A percentile compares a stretch with the other conserved stretches of the same genome.
phyloP scores from a whole-genome alignment of 2,113 vertebrate species.

The western clawed frog (Xenopus tropicalis) region DNA sequence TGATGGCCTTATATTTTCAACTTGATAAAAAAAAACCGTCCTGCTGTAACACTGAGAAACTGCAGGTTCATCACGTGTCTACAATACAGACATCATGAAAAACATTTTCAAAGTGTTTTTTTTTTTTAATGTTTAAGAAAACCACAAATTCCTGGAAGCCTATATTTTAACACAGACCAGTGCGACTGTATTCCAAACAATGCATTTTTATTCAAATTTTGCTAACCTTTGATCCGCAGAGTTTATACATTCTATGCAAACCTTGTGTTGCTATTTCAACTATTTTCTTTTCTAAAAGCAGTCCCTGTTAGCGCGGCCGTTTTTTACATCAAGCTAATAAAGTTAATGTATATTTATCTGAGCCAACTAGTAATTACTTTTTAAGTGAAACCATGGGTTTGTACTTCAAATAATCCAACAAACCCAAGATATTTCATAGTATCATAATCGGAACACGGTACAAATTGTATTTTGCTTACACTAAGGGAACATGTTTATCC shows the following conservation, averaged over 20 bases:
- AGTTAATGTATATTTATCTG: constrained; percentile 31
- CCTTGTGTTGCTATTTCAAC: constrained; percentile 63
- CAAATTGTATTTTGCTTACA: neutral
- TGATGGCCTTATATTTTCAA: too few species aligned
- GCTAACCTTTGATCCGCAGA: constrained; percentile 67
- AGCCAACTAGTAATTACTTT: constrained; percentile 51
- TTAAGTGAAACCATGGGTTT: constrained; percentile 35
- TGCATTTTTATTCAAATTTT: constrained; percentile 70
- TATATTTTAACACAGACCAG: constrained; percentile 63
- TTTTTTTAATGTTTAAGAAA: constrained; percentile 37
- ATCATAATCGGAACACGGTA: neutral
- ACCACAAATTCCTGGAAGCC: constrained; percentile 63
- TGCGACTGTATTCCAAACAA: constrained; percentile 68
- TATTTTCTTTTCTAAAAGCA: constrained; percentile 50
- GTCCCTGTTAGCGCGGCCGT: constrained; percentile 46
- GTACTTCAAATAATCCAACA: constrained; percentile 13
- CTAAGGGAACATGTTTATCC: constrained; percentile 4
- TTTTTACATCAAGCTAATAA: constrained; percentile 54
- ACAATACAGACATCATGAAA: too few species aligned
- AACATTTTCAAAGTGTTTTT: too few species aligned
- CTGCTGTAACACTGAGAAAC: too few species aligned
- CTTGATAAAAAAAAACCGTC: too few species aligned
- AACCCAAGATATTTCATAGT: neutral
- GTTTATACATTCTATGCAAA: constrained; percentile 69
- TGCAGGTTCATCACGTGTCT: too few species aligned